These are phyloP conservation scores for Elachura formosa DNA, from an alignment of 2,113 vertebrate species.

Conservation along the genomic window DNA sequence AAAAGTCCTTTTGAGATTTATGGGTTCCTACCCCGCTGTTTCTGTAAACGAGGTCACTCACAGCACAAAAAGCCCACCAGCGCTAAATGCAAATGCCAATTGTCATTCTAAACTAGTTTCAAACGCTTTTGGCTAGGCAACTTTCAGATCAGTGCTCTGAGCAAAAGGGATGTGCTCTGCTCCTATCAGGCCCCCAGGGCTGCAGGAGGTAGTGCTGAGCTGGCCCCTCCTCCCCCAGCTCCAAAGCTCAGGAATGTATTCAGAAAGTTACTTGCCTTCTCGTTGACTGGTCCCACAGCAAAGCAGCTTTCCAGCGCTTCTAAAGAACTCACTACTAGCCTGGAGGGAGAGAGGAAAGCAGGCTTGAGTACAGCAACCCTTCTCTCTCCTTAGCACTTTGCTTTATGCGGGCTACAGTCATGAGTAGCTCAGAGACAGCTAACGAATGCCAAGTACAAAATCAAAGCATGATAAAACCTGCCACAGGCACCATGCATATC, in stretches of 20 bases:
- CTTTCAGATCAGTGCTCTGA: constrained; percentile 7
- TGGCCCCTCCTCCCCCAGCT: constrained; percentile 24
- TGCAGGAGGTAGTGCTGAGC: constrained; percentile 47
- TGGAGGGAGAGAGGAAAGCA: constrained; percentile 75
- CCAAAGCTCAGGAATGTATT: constrained; percentile 61
- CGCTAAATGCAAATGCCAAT: neutral
- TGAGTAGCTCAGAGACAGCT: constrained; percentile 68
- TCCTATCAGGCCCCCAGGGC: constrained; percentile 21
- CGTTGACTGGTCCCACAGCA: constrained; percentile 88
- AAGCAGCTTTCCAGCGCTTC: constrained; percentile 98
- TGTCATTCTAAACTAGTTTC: constrained; percentile 48
- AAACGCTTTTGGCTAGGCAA: constrained; percentile 46
- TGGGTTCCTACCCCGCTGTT: constrained; percentile 15
- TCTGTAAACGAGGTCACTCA: constrained; percentile 51
- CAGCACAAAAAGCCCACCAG: constrained; percentile 16
- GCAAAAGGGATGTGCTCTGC: constrained; percentile 39
- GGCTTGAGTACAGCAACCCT: constrained; percentile 66
- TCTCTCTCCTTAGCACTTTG: constrained; percentile 54
- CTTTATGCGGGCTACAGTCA: constrained; percentile 50
- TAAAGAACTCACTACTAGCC: constrained; percentile 96
- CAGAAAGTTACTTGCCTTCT: constrained; percentile 86
- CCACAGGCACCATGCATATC: constrained; percentile 73
- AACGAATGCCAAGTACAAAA: constrained; percentile 71
- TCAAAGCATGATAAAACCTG: constrained; percentile 74
- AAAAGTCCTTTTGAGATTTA: constrained; percentile 9